Evolutionary conservation across 2,797 vertebrate species (phyloP).

Genomic region (Smutsia temminckii): DNA sequence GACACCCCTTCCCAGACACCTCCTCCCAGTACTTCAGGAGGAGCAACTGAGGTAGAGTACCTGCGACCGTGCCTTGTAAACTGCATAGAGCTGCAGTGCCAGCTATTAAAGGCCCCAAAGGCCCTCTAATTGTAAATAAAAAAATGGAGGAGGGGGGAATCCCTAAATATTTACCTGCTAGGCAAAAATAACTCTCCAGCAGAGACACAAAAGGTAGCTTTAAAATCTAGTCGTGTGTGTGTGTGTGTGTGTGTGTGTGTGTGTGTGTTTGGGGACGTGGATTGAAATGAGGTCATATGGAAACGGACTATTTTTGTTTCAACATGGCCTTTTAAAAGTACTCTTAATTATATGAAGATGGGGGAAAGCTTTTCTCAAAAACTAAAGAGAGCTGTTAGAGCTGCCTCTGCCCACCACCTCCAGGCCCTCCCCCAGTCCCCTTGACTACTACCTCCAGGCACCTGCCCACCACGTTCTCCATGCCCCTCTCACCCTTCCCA

Average conservation of each 20-base stretch:
- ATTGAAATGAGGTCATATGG: constrained; percentile 74
- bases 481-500: constrained; percentile 68
- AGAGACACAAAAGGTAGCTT: constrained; percentile 7
- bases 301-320: constrained; percentile 73
- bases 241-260: neutral
- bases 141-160: neutral
- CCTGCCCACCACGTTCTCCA: neutral
- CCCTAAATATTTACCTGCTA: neutral
- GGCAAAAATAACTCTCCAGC: neutral
- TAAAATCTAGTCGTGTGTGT: neutral
- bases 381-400: constrained; percentile 54
- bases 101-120: neutral
- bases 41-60: accelerated
- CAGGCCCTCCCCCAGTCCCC: neutral
- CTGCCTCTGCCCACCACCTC: neutral
- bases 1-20: neutral
- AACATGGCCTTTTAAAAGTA: constrained; percentile 72
- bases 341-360: constrained; percentile 75
- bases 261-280: neutral
- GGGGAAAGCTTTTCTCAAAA: constrained; percentile 64
- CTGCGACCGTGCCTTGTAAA: accelerated
- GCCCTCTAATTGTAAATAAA: neutral
- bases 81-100: accelerated
- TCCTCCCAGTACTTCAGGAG: neutral
- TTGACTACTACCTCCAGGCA: neutral